phyloP scores from a whole-genome alignment of 2,113 vertebrate genomes.

The Macheiramphus alcinus region DNA sequence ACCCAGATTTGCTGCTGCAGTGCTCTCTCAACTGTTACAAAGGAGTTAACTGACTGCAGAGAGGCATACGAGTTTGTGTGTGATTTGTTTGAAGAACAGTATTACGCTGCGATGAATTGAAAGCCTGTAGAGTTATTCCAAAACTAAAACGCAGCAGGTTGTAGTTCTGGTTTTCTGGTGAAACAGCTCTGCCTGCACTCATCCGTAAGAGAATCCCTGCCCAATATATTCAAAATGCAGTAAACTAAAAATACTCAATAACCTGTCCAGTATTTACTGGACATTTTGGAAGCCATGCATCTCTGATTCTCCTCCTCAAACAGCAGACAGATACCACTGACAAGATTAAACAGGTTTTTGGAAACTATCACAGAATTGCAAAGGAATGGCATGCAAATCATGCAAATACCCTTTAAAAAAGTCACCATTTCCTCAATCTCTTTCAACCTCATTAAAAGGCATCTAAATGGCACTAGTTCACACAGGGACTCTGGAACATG shows the following conservation, averaged over 20 bases:
- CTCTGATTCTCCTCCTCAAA: neutral
- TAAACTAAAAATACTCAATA: neutral
- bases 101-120: accelerated
- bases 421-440: neutral
- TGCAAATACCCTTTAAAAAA: neutral
- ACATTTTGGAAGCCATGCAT: neutral
- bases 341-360: neutral
- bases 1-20: constrained; percentile 47
- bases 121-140: constrained; percentile 17
- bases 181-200: neutral
- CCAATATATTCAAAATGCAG: neutral
- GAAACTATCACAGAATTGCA: neutral
- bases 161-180: neutral
- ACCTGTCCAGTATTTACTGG: neutral
- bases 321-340: accelerated
- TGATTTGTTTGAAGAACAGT: neutral
- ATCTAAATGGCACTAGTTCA: neutral
- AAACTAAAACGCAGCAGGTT: neutral
- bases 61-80: neutral
- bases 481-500: neutral
- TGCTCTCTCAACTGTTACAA: neutral
- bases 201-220: neutral
- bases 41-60: constrained; percentile 1
- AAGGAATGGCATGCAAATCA: neutral
- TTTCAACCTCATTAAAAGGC: neutral